Conservation (phyloP, 2,888 invertebrate species). For the Orthosia gracilis region DNA sequence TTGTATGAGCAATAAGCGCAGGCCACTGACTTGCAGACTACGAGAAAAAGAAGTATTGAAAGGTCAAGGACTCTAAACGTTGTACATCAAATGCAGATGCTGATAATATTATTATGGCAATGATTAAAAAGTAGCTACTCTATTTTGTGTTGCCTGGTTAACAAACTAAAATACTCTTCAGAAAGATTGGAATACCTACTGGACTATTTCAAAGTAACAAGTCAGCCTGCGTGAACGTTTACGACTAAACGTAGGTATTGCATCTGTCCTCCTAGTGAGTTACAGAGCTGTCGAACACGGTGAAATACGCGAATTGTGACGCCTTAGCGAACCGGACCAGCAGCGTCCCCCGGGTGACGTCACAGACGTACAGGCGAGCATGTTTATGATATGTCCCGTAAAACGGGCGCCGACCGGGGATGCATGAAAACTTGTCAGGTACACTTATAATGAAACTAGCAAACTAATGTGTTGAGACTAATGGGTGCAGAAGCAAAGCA, state of each 20-base stretch:
- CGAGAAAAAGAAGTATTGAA: neutral
- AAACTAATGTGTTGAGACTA: neutral
- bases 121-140: neutral
- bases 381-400: constrained; percentile 30
- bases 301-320: constrained; percentile 21
- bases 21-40: neutral
- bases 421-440: neutral
- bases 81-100: neutral
- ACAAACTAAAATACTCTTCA: too few relatives aligned
- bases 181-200: neutral
- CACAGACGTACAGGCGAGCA: constrained; percentile 5
- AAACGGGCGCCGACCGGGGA: neutral
- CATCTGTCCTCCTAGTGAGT: neutral
- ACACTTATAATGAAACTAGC: neutral
- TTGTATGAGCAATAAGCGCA: neutral
- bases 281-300: constrained; percentile 33
- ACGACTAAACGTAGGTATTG: neutral
- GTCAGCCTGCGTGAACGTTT: neutral
- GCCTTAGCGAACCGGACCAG: neutral
- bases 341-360: constrained; percentile 37
- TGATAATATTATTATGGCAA: too few relatives aligned
- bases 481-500: neutral
- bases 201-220: constrained; percentile 5
- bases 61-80: neutral
- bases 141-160: neutral